Evolutionary conservation across 2,888 invertebrate species (phyloP).

Genomic region (Oscheius sp.): DNA sequence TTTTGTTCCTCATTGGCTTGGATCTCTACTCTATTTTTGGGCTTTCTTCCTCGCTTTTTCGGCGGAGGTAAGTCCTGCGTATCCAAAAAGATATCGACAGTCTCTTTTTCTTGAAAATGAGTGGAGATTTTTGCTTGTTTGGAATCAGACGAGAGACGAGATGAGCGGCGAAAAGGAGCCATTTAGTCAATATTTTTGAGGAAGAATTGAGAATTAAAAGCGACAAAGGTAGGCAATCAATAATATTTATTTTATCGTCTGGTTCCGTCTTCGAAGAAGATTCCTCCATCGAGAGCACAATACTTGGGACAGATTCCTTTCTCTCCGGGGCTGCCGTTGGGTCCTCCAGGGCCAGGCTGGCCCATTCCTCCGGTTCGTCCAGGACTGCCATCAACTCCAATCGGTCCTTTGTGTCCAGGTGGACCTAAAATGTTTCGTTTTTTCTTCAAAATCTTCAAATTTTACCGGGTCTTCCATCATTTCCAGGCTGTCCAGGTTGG

Average conservation of each 20-base stretch:
- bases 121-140: no score
- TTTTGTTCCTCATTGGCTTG: no score
- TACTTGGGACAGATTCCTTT: constrained; percentile 22
- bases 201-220: no score
- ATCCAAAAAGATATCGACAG: no score
- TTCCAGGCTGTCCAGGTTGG: constrained; percentile 15
- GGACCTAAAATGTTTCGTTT: neutral
- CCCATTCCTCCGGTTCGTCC: constrained; percentile 3
- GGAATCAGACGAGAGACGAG: no score
- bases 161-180: no score
- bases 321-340: constrained; percentile 6
- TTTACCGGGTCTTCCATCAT: constrained; percentile 12
- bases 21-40: no score
- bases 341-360: constrained; percentile 7
- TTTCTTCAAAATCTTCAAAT: neutral
- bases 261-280: constrained; percentile 68
- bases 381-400: neutral
- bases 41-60: no score
- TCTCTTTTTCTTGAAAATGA: no score
- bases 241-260: constrained; percentile 42
- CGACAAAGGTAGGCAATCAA: no score
- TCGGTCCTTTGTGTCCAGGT: constrained; percentile 11
- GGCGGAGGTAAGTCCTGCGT: no score
- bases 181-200: no score
- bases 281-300: constrained; percentile 62